Conservation (phyloP, 2,113 vertebrate genomes). For the Colistium nudipinnis region DNA sequence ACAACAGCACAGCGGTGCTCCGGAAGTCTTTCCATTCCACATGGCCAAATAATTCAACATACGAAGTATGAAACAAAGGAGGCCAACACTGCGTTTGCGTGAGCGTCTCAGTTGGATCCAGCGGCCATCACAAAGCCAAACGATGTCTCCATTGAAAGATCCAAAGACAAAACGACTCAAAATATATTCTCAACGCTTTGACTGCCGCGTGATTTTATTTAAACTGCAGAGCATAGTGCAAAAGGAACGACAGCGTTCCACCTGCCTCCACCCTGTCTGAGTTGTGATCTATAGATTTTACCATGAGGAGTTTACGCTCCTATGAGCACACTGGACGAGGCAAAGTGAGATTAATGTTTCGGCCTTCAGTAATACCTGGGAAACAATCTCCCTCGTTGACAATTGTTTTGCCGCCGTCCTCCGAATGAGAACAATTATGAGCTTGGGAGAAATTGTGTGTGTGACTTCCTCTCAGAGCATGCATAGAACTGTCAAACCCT, state of each 20-base stretch:
- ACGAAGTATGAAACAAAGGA: neutral
- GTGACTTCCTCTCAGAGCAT: conserved; percentile 2
- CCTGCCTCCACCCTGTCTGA: conserved; percentile 37
- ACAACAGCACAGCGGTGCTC: neutral
- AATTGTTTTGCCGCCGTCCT: conserved; percentile 64
- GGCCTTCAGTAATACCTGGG: conserved; percentile 60
- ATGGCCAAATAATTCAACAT: neutral
- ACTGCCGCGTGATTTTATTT: neutral
- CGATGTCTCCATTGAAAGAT: neutral
- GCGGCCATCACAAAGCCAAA: neutral
- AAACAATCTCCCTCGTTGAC: conserved; percentile 60
- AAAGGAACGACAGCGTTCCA: conserved; percentile 10
- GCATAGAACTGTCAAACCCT: conserved; percentile 44
- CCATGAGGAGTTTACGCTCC: conserved; percentile 50
- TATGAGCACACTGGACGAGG: conserved; percentile 55
- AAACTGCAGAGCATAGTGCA: neutral
- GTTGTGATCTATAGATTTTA: conserved; percentile 43
- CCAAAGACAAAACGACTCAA: neutral
- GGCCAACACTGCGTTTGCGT: neutral
- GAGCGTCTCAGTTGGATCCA: neutral
- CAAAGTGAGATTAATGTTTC: conserved; percentile 71
- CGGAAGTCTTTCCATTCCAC: neutral
- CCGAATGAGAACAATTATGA: conserved; percentile 68
- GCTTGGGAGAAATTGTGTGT: conserved; percentile 38
- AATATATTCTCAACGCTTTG: neutral